Conservation (phyloP, 2,113 vertebrate species). For the Planiliza haematocheilus region DNA sequence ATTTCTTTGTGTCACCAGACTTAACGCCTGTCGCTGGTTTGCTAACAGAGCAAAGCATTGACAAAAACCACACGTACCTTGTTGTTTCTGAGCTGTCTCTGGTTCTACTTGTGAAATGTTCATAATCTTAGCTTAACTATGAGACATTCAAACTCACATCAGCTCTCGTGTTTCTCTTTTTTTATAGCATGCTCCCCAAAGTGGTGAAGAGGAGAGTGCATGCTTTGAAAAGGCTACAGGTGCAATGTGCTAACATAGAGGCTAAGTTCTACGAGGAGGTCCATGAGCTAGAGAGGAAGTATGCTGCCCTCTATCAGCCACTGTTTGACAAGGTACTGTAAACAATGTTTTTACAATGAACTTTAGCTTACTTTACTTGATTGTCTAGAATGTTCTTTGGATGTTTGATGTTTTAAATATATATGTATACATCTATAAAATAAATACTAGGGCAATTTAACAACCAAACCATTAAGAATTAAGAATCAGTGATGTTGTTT, state of each 20-base stretch:
- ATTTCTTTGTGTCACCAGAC: too few species aligned
- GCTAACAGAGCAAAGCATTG: too few species aligned
- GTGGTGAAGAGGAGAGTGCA: constrained; percentile 94
- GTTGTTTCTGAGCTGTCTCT: too few species aligned
- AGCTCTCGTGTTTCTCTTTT: constrained; percentile 11
- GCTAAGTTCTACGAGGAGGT: constrained; percentile 99
- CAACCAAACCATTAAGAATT: neutral
- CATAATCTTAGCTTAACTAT: neutral
- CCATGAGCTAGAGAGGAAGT: constrained; percentile 96
- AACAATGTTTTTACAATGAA: neutral
- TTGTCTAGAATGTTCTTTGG: neutral
- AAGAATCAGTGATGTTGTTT: neutral
- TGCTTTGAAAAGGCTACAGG: constrained; percentile 95
- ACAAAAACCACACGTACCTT: too few species aligned
- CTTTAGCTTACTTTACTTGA: neutral
- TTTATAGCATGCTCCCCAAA: constrained; percentile 91
- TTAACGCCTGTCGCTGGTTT: too few species aligned
- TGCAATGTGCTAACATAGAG: constrained; percentile 94
- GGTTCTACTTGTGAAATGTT: neutral
- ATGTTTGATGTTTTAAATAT: neutral
- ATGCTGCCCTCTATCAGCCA: constrained; percentile 93
- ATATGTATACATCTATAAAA: too few species aligned
- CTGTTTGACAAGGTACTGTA: constrained; percentile 93
- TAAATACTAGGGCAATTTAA: too few species aligned
- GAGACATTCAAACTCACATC: neutral